phyloP scores from a whole-genome alignment of 2,888 invertebrate species.

The Blera fallax region DNA sequence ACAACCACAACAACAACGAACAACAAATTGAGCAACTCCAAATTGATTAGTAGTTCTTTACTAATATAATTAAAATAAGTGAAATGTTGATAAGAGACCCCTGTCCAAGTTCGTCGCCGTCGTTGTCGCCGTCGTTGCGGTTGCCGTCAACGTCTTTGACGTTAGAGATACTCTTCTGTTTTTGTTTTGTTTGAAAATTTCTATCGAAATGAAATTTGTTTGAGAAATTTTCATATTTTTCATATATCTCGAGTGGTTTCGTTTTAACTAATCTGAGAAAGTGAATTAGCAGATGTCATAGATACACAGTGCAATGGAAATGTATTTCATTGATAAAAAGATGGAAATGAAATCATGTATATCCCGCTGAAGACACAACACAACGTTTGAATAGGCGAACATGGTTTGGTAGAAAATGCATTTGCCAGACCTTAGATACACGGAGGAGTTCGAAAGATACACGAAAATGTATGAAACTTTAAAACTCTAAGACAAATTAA shows the following conservation, averaged over 20 bases:
- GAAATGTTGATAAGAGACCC: constrained; percentile 60
- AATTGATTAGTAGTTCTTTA: constrained; percentile 67
- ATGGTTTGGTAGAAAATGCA: no score
- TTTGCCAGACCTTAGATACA: no score
- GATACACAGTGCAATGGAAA: no score
- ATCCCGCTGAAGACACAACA: no score
- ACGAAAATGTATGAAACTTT: no score
- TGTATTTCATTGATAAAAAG: no score
- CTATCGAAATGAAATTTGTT: background rate
- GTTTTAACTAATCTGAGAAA: background rate
- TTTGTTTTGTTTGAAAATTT: background rate
- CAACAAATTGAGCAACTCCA: constrained; percentile 65
- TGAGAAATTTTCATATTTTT: background rate
- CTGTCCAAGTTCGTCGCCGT: constrained; percentile 41
- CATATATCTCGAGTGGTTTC: background rate
- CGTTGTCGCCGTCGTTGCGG: no score
- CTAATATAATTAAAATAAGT: constrained; percentile 70
- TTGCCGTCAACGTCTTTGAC: background rate
- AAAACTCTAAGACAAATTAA: no score
- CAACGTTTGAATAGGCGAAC: no score
- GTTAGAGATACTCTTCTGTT: background rate
- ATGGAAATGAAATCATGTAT: no score
- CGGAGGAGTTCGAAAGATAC: no score
- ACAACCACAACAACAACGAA: constrained; percentile 21
- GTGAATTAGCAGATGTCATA: background rate